Conservation (phyloP, 2,113 vertebrate genomes). For the Neotoma lepida region DNA sequence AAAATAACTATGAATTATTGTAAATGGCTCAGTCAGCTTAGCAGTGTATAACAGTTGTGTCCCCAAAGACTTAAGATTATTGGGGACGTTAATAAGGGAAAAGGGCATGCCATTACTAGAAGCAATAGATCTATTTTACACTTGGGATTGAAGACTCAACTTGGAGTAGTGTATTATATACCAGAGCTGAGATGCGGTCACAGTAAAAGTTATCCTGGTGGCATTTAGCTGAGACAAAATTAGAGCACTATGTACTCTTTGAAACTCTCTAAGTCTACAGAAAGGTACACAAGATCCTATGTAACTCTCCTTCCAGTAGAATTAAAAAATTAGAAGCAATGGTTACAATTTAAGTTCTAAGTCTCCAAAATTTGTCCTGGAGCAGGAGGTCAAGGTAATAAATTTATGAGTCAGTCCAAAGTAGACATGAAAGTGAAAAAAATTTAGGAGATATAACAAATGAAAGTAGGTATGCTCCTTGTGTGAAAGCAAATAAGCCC, state of each 20-base stretch:
- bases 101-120: conserved; percentile 40
- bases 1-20: conserved; percentile 38
- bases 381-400: background rate
- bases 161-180: conserved; percentile 6
- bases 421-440: background rate
- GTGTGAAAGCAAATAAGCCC: background rate
- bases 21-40: conserved; percentile 51
- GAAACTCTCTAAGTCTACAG: conserved; percentile 7
- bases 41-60: background rate
- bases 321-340: conserved; percentile 3
- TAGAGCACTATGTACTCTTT: conserved; percentile 1
- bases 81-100: conserved; percentile 45
- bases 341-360: conserved; percentile 15
- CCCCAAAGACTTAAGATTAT: conserved; percentile 41
- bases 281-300: background rate
- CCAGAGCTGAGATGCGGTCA: background rate
- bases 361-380: background rate
- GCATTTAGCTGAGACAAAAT: conserved; percentile 34
- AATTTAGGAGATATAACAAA: background rate
- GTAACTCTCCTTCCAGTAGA: conserved; percentile 20
- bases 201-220: background rate
- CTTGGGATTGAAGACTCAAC: background rate
- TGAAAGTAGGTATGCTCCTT: background rate
- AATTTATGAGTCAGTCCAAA: background rate
- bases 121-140: conserved; percentile 33